Evolutionary conservation across 1,140 invertebrate species (phyloP).

Genomic region (Papilio polytes): DNA sequence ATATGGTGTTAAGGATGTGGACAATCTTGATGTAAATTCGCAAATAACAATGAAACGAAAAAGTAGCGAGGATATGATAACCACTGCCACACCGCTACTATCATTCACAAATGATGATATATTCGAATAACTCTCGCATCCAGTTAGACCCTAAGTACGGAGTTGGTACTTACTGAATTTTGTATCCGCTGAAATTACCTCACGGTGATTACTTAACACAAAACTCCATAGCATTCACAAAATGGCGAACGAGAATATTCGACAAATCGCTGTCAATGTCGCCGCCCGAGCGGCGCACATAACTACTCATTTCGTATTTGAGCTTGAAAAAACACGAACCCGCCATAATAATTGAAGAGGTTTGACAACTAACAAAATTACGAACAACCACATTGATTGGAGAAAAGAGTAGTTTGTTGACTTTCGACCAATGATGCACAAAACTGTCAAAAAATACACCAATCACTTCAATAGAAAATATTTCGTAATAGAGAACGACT

Average conservation of each 20-base stretch:
- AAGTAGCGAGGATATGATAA: constrained; percentile 56
- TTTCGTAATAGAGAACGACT: constrained; percentile 48
- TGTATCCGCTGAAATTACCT: constrained; percentile 53
- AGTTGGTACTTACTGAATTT: constrained; percentile 69
- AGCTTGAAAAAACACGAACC: constrained; percentile 83
- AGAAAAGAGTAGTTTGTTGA: neutral
- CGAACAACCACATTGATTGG: constrained; percentile 17
- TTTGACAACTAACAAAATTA: constrained; percentile 55
- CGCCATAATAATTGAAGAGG: constrained; percentile 74
- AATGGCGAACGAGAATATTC: constrained; percentile 83
- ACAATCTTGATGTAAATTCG: constrained; percentile 36
- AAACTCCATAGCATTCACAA: constrained; percentile 81
- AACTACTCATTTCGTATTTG: constrained; percentile 83
- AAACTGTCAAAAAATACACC: constrained; percentile 3
- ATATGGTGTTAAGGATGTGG: constrained; percentile 18
- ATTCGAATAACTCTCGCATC: constrained; percentile 52
- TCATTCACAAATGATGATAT: constrained; percentile 58
- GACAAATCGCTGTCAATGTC: constrained; percentile 82
- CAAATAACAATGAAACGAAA: constrained; percentile 58
- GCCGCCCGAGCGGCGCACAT: constrained; percentile 80
- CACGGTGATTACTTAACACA: constrained; percentile 77
- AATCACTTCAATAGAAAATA: constrained; percentile 40
- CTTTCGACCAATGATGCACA: constrained; percentile 41
- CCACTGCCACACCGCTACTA: constrained; percentile 47
- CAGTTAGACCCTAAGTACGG: constrained; percentile 51